Conservation (phyloP, 2,888 invertebrate species). For the Germaria angustata region DNA sequence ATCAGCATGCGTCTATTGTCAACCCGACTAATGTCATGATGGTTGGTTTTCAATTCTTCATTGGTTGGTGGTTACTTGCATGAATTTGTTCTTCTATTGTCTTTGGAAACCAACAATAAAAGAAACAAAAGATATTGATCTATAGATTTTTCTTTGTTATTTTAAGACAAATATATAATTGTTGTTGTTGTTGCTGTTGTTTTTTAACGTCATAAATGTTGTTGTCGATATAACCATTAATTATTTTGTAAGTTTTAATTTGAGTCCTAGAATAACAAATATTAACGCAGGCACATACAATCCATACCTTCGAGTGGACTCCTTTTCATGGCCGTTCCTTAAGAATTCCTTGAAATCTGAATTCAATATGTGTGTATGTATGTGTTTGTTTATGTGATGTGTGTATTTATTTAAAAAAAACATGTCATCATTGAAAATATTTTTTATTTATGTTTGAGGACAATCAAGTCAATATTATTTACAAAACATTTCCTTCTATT, state of each 20-base stretch:
- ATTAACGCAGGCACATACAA: not conserved
- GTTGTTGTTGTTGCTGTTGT: conserved; percentile 6
- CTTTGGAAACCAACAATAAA: conserved; percentile 34
- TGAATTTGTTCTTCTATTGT: conserved; percentile 19
- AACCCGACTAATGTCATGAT: conserved; percentile 61
- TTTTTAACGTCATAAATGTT: conserved; percentile 14
- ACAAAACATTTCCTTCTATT: conserved; percentile 34
- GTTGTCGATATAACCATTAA: conserved; percentile 64
- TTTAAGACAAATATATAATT: not conserved
- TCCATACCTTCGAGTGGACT: not conserved
- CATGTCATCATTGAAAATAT: conserved; percentile 53
- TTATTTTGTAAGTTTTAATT: conserved; percentile 66
- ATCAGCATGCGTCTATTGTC: conserved; percentile 71
- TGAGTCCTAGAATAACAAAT: conserved; percentile 47
- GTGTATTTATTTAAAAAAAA: too few relatives aligned
- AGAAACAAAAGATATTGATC: conserved; percentile 59
- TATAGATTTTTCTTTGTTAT: conserved; percentile 47
- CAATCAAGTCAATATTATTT: conserved; percentile 68
- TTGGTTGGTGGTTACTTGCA: not conserved
- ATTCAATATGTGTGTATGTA: conserved; percentile 46
- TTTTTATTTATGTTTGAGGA: conserved; percentile 67
- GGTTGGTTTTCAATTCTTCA: conserved; percentile 20
- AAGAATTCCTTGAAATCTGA: conserved; percentile 61
- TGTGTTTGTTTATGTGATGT: conserved; percentile 3
- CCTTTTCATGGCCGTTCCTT: not conserved